These are phyloP conservation scores for Rhea pennata DNA, from an alignment of 2,113 vertebrate species.

Conservation along the genomic window DNA sequence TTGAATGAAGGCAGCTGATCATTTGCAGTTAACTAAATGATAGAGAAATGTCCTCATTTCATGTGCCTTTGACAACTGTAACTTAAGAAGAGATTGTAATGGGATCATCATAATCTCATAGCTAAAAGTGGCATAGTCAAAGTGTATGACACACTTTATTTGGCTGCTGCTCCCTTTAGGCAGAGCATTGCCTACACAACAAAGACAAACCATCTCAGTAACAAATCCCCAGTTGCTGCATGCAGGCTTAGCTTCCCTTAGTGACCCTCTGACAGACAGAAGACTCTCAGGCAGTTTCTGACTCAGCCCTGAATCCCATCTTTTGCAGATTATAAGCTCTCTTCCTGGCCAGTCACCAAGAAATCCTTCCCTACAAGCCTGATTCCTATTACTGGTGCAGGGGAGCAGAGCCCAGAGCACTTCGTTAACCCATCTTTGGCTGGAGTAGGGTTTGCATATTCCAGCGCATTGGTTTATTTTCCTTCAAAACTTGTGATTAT, in stretches of 20 bases:
- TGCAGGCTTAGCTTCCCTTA: neutral
- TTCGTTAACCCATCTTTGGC: conserved; percentile 17
- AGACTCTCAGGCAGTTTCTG: conserved; percentile 37
- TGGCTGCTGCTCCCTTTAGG: neutral
- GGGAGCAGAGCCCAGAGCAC: conserved; percentile 1
- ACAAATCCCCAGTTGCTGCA: neutral
- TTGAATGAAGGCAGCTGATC: neutral
- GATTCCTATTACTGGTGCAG: conserved; percentile 46
- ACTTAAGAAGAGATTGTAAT: neutral
- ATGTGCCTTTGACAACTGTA: neutral
- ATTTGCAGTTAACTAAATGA: neutral
- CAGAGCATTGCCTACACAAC: neutral
- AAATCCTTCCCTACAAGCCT: conserved; percentile 59
- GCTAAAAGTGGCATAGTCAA: neutral
- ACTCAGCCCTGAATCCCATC: conserved; percentile 45
- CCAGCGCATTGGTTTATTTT: neutral
- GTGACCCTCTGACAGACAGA: conserved; percentile 29
- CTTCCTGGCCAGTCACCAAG: conserved; percentile 50
- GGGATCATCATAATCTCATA: neutral
- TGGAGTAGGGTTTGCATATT: neutral
- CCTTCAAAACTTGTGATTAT: neutral
- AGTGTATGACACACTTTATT: accelerated
- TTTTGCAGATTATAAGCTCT: conserved; percentile 66
- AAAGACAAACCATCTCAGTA: accelerated
- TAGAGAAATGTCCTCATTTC: neutral